These are phyloP conservation scores for Antheraea pernyi DNA, from an alignment of 1,140 invertebrate species.

Conservation along the genomic window DNA sequence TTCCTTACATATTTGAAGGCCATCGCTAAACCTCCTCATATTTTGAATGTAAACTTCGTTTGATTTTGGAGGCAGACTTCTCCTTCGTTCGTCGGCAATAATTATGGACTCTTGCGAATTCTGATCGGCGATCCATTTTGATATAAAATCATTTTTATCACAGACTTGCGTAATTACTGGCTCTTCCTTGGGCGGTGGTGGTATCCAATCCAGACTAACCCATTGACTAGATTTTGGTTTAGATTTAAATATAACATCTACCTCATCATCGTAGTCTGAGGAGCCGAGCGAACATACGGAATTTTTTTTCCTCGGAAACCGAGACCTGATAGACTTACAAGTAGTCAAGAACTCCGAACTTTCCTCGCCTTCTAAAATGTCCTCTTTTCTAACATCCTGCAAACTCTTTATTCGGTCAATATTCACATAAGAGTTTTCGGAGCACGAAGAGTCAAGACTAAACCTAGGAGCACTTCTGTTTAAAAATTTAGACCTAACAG, in stretches of 20 bases:
- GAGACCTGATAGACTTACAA: conserved; percentile 58
- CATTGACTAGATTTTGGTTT: conserved; percentile 79
- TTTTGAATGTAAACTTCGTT: conserved; percentile 78
- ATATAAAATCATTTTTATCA: conserved; percentile 78
- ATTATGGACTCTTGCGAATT: conserved; percentile 66
- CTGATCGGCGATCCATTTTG: conserved; percentile 78
- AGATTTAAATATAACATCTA: conserved; percentile 79
- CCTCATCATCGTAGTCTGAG: conserved; percentile 74
- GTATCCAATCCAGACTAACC: conserved; percentile 78
- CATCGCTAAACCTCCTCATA: conserved; percentile 79
- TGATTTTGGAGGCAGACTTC: conserved; percentile 74
- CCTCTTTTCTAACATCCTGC: conserved; percentile 70
- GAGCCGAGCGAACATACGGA: conserved; percentile 78
- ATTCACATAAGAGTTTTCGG: conserved; percentile 78
- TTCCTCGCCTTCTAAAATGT: conserved; percentile 43
- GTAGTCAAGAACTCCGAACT: conserved; percentile 51
- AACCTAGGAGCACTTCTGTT: conserved; percentile 72
- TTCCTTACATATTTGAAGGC: conserved; percentile 79
- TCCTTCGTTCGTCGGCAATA: conserved; percentile 68
- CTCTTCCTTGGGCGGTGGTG: conserved; percentile 74
- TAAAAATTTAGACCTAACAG: conserved; percentile 58
- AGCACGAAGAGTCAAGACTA: conserved; percentile 77
- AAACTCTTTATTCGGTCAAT: conserved; percentile 75
- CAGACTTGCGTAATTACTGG: conserved; percentile 70
- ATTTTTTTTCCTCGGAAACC: conserved; percentile 73